These are phyloP conservation scores for Toxostoma redivivum DNA, from an alignment of 2,113 vertebrate species.

Conservation along the genomic window DNA sequence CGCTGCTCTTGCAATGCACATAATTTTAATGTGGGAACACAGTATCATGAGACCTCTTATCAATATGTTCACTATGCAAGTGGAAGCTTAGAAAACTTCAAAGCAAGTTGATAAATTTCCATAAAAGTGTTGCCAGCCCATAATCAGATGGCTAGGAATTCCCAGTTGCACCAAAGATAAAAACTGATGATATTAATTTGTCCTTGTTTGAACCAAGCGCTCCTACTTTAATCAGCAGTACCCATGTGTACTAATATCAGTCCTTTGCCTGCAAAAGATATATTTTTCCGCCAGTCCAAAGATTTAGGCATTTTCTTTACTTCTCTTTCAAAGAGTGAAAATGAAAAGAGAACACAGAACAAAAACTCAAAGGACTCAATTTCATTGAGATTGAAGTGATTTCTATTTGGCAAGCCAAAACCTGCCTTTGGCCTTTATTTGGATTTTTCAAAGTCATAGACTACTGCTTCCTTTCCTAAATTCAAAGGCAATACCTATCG, in stretches of 20 bases:
- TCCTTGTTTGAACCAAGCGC: slow-evolving; percentile 18
- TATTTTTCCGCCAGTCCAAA: background rate
- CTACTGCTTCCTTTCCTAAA: background rate
- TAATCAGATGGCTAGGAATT: slow-evolving; percentile 27
- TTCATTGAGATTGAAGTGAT: slow-evolving; percentile 4
- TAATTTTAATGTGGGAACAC: slow-evolving; percentile 8
- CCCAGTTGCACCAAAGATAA: slow-evolving; percentile 8
- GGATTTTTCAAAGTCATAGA: slow-evolving; percentile 21
- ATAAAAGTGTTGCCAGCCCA: slow-evolving; percentile 10
- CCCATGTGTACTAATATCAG: background rate
- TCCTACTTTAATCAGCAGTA: background rate
- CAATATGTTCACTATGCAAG: background rate
- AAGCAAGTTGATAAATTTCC: slow-evolving; percentile 26
- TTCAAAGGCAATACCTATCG: background rate
- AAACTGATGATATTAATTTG: slow-evolving; percentile 1
- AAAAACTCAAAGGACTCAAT: background rate
- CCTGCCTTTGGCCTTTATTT: slow-evolving; percentile 11
- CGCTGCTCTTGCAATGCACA: background rate
- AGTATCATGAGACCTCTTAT: background rate
- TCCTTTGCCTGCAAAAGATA: background rate
- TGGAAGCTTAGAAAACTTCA: slow-evolving; percentile 19
- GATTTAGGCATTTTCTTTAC: slow-evolving; percentile 13
- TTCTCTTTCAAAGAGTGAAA: slow-evolving; percentile 37
- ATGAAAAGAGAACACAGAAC: slow-evolving; percentile 25
- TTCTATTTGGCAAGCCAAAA: background rate